Conservation (phyloP, 2,113 vertebrate species). For the Microtus oregoni region DNA sequence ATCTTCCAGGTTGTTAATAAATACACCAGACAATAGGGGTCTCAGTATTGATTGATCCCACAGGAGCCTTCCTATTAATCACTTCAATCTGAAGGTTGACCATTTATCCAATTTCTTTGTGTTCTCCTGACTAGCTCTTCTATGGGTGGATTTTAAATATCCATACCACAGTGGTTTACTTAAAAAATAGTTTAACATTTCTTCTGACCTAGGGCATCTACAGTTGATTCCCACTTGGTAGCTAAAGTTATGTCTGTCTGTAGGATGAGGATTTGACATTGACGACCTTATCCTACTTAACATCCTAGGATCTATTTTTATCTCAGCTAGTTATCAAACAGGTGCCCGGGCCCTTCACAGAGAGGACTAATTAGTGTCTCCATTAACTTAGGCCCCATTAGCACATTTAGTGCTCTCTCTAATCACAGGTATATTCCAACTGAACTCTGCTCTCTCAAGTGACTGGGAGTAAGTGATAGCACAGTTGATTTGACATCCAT, state of each 20-base stretch:
- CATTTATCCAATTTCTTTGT: neutral
- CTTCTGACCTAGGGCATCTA: neutral
- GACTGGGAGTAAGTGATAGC: neutral
- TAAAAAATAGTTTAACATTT: neutral
- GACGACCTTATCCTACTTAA: neutral
- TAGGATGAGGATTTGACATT: neutral
- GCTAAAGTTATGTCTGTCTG: neutral
- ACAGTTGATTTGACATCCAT: neutral
- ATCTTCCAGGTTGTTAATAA: slow-evolving; percentile 73
- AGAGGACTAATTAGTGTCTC: slow-evolving; percentile 61
- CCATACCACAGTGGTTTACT: neutral
- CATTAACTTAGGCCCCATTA: slow-evolving; percentile 39
- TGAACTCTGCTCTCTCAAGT: slow-evolving; percentile 21
- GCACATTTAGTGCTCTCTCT: slow-evolving; percentile 4
- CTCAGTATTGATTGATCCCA: slow-evolving; percentile 71
- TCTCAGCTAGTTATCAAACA: slow-evolving; percentile 37
- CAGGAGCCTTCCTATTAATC: slow-evolving; percentile 62
- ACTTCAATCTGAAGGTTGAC: slow-evolving; percentile 22
- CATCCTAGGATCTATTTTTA: slow-evolving; percentile 30
- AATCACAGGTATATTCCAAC: slow-evolving; percentile 41
- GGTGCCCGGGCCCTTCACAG: neutral
- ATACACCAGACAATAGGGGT: slow-evolving; percentile 41
- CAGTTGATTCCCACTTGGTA: neutral
- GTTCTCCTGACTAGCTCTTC: neutral
- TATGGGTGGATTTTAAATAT: slow-evolving; percentile 12